phyloP scores from a whole-genome alignment of 2,888 invertebrate genomes.

The Hydrotaea diabolus region DNA sequence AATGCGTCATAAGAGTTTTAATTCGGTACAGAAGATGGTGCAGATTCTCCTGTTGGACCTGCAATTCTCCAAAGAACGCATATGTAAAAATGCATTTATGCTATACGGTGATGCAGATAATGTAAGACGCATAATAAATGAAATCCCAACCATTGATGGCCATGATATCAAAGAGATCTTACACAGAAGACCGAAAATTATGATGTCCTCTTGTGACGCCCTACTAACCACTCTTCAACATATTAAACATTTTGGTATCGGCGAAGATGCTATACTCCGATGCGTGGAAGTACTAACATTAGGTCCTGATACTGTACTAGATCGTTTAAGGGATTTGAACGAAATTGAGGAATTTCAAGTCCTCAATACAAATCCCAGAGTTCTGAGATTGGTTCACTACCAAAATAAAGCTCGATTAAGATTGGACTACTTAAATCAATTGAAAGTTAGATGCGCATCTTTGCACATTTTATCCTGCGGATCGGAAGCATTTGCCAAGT shows the following conservation, averaged over 20 bases:
- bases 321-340: constrained; percentile 83
- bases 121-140: constrained; percentile 82
- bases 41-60: constrained; percentile 83
- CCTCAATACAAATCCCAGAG: constrained; percentile 83
- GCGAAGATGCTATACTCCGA: constrained; percentile 82
- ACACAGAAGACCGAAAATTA: constrained; percentile 83
- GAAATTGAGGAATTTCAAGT: constrained; percentile 84
- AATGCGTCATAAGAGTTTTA: constrained; percentile 81
- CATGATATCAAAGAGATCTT: constrained; percentile 83
- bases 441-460: constrained; percentile 82
- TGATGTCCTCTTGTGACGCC: constrained; percentile 83
- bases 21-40: constrained; percentile 82
- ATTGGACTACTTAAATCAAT: constrained; percentile 81
- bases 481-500: constrained; percentile 80
- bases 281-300: constrained; percentile 84
- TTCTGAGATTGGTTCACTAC: constrained; percentile 82
- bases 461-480: constrained; percentile 81
- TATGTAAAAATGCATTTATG: constrained; percentile 84
- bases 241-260: constrained; percentile 83
- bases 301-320: constrained; percentile 83
- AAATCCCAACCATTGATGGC: constrained; percentile 83
- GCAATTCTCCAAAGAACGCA: constrained; percentile 82
- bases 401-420: constrained; percentile 82
- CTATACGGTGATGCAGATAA: constrained; percentile 84
- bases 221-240: constrained; percentile 83